Evolutionary conservation across 2,888 invertebrate species (phyloP), one percentile per base, ranked within the genome.

Genomic region (Meloe dianella): DNA sequence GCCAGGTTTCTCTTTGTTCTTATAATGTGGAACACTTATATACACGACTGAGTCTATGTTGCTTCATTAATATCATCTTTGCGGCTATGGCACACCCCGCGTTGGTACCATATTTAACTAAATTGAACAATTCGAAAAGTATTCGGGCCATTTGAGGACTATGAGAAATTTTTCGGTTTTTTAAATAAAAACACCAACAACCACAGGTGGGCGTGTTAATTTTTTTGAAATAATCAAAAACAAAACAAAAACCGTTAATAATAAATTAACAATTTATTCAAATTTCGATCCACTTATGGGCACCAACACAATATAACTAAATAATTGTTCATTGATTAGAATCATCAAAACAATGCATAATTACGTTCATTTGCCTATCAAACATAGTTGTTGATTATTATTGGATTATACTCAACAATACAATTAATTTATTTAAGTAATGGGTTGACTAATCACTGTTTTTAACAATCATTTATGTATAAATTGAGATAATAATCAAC

Each of bases 1-100:
- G 67, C 67, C 60, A 68, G 62, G 67, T 68, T 68, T 68, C 67
- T 68, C 64, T 64, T 68, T 57, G 60, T 65, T 68, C 65, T 65
- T 22, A 61, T 35, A 54, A 64, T 68, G 67, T 68, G 62, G 65
- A 68, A 68, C 67, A 62, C 30, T 59, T 58, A 51, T n/a, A n/a
- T 20, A 22, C 51, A 47, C 24, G 54, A 54, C 54, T 7, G 20
- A 47, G 4, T 51, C 12, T 12, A 51, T 51, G 27, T 41, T 54
- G 12, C 24, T 54, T 54, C 14, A 27, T 54, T 14, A 24, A 22
- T 20, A 54, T 54, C 14, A 12, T 54, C 22, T 22, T 24, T 24
- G 10, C 22, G 24, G 24, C 24, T 54, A 14, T 54, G 24, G 24
- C 54, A 24, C 10, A 20, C 9, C 47, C 20, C 10, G 10, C 20